Percentiles rank a stretch among this genome's conserved stretches.
Conservation (phyloP, 2,888 invertebrate genomes). For the Troides oblongomaculatus region DNA sequence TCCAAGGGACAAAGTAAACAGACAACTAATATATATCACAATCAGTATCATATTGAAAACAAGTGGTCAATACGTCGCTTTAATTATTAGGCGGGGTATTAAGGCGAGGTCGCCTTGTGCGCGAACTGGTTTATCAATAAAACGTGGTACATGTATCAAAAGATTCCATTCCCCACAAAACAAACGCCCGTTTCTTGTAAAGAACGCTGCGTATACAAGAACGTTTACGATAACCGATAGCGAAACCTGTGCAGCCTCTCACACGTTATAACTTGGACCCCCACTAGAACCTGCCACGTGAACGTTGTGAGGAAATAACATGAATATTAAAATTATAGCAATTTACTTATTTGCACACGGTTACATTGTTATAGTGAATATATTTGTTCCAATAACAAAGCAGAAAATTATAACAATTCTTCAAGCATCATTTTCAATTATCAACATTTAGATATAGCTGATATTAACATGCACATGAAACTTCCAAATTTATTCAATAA, state of each 20-base stretch:
- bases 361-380: neutral
- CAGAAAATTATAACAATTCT: too few relatives aligned
- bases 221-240: neutral
- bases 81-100: constrained; percentile 67
- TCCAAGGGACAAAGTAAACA: constrained; percentile 27
- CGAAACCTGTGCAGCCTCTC: constrained; percentile 31
- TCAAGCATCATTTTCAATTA: too few relatives aligned
- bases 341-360: constrained; percentile 32
- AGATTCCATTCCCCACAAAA: constrained; percentile 38
- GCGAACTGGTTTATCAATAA: constrained; percentile 72
- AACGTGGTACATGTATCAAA: constrained; percentile 52
- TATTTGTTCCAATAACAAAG: neutral
- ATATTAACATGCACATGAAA: neutral
- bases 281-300: constrained; percentile 39
- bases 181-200: constrained; percentile 30
- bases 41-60: constrained; percentile 67
- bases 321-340: constrained; percentile 32
- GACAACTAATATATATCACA: constrained; percentile 45
- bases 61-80: constrained; percentile 72
- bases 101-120: constrained; percentile 70
- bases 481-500: neutral
- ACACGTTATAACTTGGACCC: constrained; percentile 42
- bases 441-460: neutral
- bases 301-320: constrained; percentile 30
- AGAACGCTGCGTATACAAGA: constrained; percentile 9